Evolutionary conservation across 2,113 vertebrate genomes (phyloP), one percentile per base, ranked within the genome.

Genomic region (Chrysemys picta): DNA sequence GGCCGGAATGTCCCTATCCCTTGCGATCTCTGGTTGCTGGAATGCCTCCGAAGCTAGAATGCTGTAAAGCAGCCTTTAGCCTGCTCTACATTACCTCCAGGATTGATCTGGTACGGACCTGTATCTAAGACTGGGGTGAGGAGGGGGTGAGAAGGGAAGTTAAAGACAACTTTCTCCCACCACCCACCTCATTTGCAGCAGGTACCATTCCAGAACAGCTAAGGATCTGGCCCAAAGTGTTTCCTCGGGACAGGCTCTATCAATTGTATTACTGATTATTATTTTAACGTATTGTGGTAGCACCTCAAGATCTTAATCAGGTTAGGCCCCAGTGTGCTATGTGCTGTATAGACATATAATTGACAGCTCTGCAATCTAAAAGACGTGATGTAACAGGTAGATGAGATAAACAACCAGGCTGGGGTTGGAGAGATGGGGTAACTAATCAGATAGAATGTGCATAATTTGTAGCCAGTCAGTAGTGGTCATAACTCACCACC

Each of bases 401-500:
- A 78, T 16, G 31, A 84, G 65, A 24, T 31, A 31, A 94, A 22
- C 22, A 81, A 22, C 10, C 47, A 22, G 25, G 11, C 25, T 13
- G 6, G 38, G 11, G 42, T 4, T 47, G 75, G 75, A 45, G 13
- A 10, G 25, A 31, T 38, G 42, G n/a, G 49, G 5, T 47, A 14
- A 45, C 2, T 54, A 59, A 35, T 56, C 21, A 57, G 7, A 78
- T 35, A 29, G 11, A 38, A 56, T n/a, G 50, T 0, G 4, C 62
- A 5, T 11, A 45, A 31, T 52, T 1, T 3, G 5, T 45, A 82
- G 31, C 45, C 65, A 31, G 19, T 42, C 93, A 24, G 24, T 25
- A 6, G 22, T 0, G 1, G 45, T 50, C 0, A 0, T 35, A 29
- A 50, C 49, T 7, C 1, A 82, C 4, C 1, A 49, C 17, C 8